Evolutionary conservation across 2,888 invertebrate genomes (phyloP), one percentile per base, ranked within the genome.

Genomic region (Sturmia bella): DNA sequence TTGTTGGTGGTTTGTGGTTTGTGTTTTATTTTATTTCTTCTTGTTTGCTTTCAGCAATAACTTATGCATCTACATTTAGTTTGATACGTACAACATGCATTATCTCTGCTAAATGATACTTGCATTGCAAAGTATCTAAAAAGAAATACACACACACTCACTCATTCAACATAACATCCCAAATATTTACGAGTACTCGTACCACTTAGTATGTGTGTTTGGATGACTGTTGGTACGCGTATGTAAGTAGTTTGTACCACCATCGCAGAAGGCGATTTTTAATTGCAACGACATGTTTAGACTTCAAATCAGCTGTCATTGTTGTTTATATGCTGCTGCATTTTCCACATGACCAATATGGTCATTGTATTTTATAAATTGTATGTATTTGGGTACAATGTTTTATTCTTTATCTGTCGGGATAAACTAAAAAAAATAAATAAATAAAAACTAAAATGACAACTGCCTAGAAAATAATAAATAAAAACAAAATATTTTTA

Each of bases 181-280:
- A 64, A 56, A n/a, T 66, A 66, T 66, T 43, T 59, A 57, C 74
- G 21, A 64, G 56, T 52, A 61, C 24, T 56, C 32, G 32, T 7
- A 15, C n/a, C 13, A 15, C 24, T 59, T 13, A 9, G 37, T 45
- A 73, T 27, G 79, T 43, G 57, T 43, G 66, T 54, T 43, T 52
- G 32, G 24, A 50, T 56, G 50, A 52, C 41, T 52, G 56, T 43
- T 32, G 37, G 56, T 69, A 52, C 50, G 66, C 50, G 32, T 75
- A 24, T 59, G 76, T 69, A 63, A 54, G 61, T 54, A 79, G 57
- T 76, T 74, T 66, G 82, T 78, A 70, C 78, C 64, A 66, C 70
- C 84, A 80, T 87, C 88, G 84, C 86, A 88, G 88, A 89, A 89
- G 89, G 89, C 89, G 87, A 87, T 87, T 89, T 88, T 88, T 88